phyloP scores from a whole-genome alignment of 2,888 invertebrate species.

The Habrosyne pyritoides region DNA sequence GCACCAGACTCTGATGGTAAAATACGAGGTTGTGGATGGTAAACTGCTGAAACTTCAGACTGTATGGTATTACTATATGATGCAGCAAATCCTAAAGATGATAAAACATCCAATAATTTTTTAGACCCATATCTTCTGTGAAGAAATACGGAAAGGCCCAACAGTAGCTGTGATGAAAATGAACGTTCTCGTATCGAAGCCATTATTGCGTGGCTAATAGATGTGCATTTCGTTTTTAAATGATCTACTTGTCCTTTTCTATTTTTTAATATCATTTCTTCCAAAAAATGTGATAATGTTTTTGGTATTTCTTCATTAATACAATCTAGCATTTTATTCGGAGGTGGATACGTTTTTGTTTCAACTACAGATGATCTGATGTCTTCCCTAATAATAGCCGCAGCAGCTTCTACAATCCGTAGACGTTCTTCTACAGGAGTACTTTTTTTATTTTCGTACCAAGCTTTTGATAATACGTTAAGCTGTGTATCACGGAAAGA shows the following conservation, averaged over 20 bases:
- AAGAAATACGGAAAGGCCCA: conserved; percentile 27
- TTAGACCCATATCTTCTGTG: conserved; percentile 26
- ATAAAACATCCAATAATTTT: conserved; percentile 26
- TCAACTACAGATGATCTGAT: conserved; percentile 47
- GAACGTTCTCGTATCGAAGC: conserved; percentile 24
- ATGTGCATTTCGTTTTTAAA: conserved; percentile 48
- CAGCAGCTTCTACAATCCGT: conserved; percentile 57
- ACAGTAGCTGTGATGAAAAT: conserved; percentile 22
- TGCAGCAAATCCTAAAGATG: conserved; percentile 29
- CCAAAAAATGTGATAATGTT: conserved; percentile 47
- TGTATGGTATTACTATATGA: conserved; percentile 29
- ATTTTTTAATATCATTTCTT: conserved; percentile 42
- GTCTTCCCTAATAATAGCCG: conserved; percentile 55
- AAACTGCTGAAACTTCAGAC: conserved; percentile 33
- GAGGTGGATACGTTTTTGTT: conserved; percentile 49
- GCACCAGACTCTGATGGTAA: conserved; percentile 25
- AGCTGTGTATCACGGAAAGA: conserved; percentile 46
- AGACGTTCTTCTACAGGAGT: conserved; percentile 16
- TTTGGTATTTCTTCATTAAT: conserved; percentile 39
- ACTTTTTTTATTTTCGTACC: conserved; percentile 43
- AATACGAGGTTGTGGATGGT: conserved; percentile 25
- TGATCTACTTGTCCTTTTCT: conserved; percentile 32
- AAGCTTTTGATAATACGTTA: conserved; percentile 47
- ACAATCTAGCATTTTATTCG: conserved; percentile 40
- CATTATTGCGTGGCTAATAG: conserved; percentile 49